A percentile compares a stretch with the other conserved stretches of the same genome.
These are phyloP conservation scores for Desmodus rotundus DNA, from an alignment of 2,113 vertebrate genomes.

Conservation along the genomic window DNA sequence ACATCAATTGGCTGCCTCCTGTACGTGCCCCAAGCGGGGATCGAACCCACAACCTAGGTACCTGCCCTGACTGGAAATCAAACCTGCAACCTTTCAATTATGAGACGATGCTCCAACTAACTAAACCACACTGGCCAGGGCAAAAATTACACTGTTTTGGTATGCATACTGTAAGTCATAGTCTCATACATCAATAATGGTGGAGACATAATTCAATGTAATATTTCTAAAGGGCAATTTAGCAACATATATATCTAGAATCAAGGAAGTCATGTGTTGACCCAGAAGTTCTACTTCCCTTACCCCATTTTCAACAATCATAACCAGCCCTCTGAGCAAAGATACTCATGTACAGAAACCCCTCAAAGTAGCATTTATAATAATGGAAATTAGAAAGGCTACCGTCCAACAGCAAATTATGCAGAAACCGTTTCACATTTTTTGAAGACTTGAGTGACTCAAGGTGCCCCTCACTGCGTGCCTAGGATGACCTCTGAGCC, in stretches of 20 bases:
- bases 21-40: no score
- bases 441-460: background rate
- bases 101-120: no score
- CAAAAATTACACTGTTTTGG: background rate
- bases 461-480: background rate
- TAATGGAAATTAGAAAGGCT: background rate
- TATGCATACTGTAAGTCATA: background rate
- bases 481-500: background rate
- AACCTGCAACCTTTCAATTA: no score
- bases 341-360: background rate
- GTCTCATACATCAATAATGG: background rate
- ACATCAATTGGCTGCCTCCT: no score
- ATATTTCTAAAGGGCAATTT: background rate
- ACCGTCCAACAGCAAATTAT: background rate
- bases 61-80: no score
- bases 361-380: background rate
- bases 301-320: background rate
- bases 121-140: no score
- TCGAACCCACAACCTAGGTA: no score
- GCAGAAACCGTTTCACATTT: background rate
- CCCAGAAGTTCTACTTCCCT: background rate
- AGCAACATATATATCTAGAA: background rate
- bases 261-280: background rate
- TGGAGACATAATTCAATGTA: background rate
- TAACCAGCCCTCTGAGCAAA: background rate